Conservation (phyloP, 2,113 vertebrate genomes). For the Planiliza haematocheilus region DNA sequence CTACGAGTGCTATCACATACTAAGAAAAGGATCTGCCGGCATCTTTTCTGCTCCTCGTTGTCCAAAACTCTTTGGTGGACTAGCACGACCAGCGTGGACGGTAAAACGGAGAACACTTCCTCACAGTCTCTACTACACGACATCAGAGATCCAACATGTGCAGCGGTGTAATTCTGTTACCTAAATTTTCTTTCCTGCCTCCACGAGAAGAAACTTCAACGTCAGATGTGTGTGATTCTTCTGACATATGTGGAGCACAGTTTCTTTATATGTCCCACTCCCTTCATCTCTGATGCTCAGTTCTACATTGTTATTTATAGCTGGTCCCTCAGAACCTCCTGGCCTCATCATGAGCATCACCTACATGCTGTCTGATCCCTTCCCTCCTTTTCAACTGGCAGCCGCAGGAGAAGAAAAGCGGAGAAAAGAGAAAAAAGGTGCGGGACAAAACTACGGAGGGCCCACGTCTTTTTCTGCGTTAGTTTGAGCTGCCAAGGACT, state of each 20-base stretch:
- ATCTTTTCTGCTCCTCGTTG: slow-evolving; percentile 25
- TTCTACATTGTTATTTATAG: slow-evolving; percentile 79
- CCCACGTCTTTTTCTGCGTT: slow-evolving; percentile 46
- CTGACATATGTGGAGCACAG: slow-evolving; percentile 74
- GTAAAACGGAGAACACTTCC: slow-evolving; percentile 3
- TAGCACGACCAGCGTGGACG: slow-evolving; percentile 1
- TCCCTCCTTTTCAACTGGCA: slow-evolving; percentile 69
- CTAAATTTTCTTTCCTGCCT: slow-evolving; percentile 30
- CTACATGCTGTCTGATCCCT: slow-evolving; percentile 73
- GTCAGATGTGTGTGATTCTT: slow-evolving; percentile 46
- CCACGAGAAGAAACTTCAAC: slow-evolving; percentile 25
- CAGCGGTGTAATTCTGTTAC: slow-evolving; percentile 10
- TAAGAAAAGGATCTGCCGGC: slow-evolving; percentile 18
- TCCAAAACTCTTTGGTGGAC: slow-evolving; percentile 20
- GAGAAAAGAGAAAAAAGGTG: slow-evolving; percentile 58
- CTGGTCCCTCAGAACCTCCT: slow-evolving; percentile 71
- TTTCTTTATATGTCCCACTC: slow-evolving; percentile 53
- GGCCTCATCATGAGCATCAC: slow-evolving; percentile 63
- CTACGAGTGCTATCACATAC: slow-evolving; percentile 62
- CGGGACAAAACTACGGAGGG: slow-evolving; percentile 49
- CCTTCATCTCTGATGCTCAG: slow-evolving; percentile 66
- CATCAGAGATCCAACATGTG: slow-evolving; percentile 20
- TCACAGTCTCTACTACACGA: slow-evolving; percentile 46
- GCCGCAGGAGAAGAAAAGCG: slow-evolving; percentile 63
- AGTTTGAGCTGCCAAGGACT: slow-evolving; percentile 66